These are phyloP conservation scores for Volucella inflata DNA, from an alignment of 2,888 invertebrate species.

Conservation along the genomic window DNA sequence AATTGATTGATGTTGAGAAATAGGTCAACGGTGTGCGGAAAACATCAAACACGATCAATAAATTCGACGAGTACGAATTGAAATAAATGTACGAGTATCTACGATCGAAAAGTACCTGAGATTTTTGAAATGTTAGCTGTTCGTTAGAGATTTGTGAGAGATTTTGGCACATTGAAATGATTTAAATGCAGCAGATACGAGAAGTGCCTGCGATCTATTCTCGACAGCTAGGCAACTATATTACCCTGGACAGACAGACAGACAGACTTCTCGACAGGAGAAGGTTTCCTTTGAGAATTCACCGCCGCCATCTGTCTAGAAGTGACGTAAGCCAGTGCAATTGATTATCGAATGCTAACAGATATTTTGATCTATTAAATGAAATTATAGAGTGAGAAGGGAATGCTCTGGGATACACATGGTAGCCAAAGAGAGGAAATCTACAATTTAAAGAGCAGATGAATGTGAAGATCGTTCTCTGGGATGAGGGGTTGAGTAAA, in stretches of 20 bases:
- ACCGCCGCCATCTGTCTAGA: conserved; percentile 65
- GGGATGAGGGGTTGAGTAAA: conserved; percentile 38
- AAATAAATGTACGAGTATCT: too few species aligned
- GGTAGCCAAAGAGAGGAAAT: conserved; percentile 17
- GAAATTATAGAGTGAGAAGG: conserved; percentile 37
- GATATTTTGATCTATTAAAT: conserved; percentile 71
- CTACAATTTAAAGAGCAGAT: conserved; percentile 3
- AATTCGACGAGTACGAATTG: too few species aligned
- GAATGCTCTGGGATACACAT: not conserved
- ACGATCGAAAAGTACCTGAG: conserved; percentile 1
- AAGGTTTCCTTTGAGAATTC: conserved; percentile 57
- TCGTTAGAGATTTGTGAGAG: conserved; percentile 22
- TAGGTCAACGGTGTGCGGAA: conserved; percentile 53
- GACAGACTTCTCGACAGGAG: conserved; percentile 58
- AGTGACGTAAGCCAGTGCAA: conserved; percentile 58
- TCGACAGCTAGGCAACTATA: conserved; percentile 42
- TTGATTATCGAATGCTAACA: conserved; percentile 56
- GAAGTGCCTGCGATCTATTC: conserved; percentile 24
- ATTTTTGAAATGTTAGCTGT: conserved; percentile 38
- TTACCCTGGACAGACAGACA: conserved; percentile 59
- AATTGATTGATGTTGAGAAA: conserved; percentile 39
- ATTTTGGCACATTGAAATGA: conserved; percentile 52
- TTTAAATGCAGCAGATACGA: conserved; percentile 45
- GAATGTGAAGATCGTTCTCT: conserved; percentile 42
- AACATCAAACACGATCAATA: conserved; percentile 48